Conservation (phyloP, 1,140 invertebrate genomes). For the Aphis craccivora region DNA sequence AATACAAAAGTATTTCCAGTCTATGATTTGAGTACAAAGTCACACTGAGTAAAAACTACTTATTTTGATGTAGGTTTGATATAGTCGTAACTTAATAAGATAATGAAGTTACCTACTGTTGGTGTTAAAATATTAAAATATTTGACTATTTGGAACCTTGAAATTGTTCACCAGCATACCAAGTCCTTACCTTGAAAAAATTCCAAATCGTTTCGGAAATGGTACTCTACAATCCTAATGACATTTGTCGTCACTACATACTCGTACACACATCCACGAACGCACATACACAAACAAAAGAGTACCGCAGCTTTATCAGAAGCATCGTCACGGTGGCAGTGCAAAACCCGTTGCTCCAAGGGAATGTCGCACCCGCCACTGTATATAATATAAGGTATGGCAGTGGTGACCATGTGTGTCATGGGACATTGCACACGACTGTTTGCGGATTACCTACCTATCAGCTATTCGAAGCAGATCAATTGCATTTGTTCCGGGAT, state of each 20-base stretch:
- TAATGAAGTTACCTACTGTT: background rate
- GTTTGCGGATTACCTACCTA: slow-evolving; percentile 5
- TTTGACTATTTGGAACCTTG: background rate
- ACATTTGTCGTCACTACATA: background rate
- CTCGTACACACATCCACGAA: too few relatives aligned
- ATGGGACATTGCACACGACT: background rate
- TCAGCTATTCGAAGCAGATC: background rate
- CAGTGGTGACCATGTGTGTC: background rate
- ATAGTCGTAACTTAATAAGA: background rate
- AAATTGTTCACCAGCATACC: background rate
- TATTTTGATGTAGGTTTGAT: background rate
- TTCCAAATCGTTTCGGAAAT: background rate
- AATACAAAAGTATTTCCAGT: background rate
- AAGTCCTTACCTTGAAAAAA: background rate
- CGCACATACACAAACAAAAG: background rate
- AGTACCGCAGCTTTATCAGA: background rate
- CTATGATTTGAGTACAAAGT: background rate
- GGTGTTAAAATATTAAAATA: background rate
- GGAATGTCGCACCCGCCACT: background rate
- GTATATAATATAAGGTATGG: background rate
- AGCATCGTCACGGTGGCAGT: background rate
- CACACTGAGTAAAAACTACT: background rate
- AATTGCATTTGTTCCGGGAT: slow-evolving; percentile 41
- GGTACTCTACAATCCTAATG: background rate
- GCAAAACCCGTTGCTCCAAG: background rate